Evolutionary conservation across 2,888 invertebrate species (phyloP).

Genomic region (Deilephila porcellus): DNA sequence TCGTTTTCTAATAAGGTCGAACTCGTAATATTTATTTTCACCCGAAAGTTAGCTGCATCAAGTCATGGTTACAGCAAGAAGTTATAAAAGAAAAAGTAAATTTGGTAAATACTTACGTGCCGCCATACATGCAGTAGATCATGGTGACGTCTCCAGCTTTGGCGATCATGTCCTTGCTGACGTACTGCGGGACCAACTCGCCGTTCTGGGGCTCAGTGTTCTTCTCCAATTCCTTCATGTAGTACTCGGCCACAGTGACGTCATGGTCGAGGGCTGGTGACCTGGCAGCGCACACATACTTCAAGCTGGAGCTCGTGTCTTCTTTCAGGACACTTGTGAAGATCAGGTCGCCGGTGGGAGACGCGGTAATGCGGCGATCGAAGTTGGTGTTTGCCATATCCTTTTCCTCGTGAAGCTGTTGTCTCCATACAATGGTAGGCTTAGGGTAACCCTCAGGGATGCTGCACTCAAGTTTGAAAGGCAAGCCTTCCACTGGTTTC

Average conservation of each 20-base stretch:
- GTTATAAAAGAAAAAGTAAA: not conserved
- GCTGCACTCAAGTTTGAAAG: conserved; percentile 64
- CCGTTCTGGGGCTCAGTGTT: conserved; percentile 52
- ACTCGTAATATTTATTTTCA: too few relatives aligned
- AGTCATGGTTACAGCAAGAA: not conserved
- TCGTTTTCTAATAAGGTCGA: too few relatives aligned
- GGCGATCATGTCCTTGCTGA: conserved; percentile 59
- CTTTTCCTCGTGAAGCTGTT: conserved; percentile 51
- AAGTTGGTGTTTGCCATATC: conserved; percentile 48
- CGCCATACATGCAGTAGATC: conserved; percentile 75
- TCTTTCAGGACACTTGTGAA: conserved; percentile 65
- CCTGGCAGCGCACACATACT: conserved; percentile 67
- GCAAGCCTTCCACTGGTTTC: conserved; percentile 63
- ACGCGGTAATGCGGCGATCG: conserved; percentile 57
- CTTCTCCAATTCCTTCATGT: conserved; percentile 53
- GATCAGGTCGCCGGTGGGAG: conserved; percentile 66
- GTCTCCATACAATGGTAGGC: conserved; percentile 66
- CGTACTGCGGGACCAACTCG: conserved; percentile 62
- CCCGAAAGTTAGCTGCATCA: too few relatives aligned
- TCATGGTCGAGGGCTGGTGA: conserved; percentile 58
- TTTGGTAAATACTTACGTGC: conserved; percentile 61
- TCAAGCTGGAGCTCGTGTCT: conserved; percentile 56
- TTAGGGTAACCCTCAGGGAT: conserved; percentile 66
- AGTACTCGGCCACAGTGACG: conserved; percentile 63
- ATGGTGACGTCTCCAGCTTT: conserved; percentile 59